Evolutionary conservation across 2,888 invertebrate species (phyloP), one percentile per base, ranked within the genome.

Genomic region (Carpatolechia fugitivella): DNA sequence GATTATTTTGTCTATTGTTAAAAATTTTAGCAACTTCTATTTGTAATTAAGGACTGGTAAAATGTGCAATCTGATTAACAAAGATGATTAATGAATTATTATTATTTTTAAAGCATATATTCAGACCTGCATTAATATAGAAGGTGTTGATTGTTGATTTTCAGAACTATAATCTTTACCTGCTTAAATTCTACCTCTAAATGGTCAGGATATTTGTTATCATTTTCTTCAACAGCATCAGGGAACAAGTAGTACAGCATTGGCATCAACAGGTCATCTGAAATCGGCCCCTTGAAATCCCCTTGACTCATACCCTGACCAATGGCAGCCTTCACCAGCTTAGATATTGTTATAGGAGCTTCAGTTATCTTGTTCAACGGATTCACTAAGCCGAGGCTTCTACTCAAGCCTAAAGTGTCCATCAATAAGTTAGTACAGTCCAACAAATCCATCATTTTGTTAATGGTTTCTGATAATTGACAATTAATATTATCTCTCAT

Each of bases 231-330:
- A 62, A 95, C 94, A 55, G 97, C 96, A 91, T 98, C 97, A 52
- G 98, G 98, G 76, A 98, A 98, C 20, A 98, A 83, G 79, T 94
- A 97, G 74, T 95, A 94, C 50, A 98, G 78, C 64, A 98, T 92
- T 40, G 95, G 92, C 76, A 94, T 93, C 35, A 98, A 82, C 60
- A 95, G 87, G 30, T 94, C 94, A 68, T 94, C 94, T 11, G 94
- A 87, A 69, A 98, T 93, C 0, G 97, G 97, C 0, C 96, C 95
- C 56, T 89, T 89, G 60, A 89, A 89, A 55, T 94, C 93, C n/a
- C 93, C 85, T 52, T 92, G 91, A 60, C 78, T 90, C 62, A 80
- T 91, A 68, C 82, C 84, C 68, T 84, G 88, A 35, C 88, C 85
- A 47, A 90, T 90, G 0, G 91, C 90, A 14, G 91, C 91, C 70